phyloP scores from a whole-genome alignment of 2,797 vertebrate species.

The Botia kubotai region DNA sequence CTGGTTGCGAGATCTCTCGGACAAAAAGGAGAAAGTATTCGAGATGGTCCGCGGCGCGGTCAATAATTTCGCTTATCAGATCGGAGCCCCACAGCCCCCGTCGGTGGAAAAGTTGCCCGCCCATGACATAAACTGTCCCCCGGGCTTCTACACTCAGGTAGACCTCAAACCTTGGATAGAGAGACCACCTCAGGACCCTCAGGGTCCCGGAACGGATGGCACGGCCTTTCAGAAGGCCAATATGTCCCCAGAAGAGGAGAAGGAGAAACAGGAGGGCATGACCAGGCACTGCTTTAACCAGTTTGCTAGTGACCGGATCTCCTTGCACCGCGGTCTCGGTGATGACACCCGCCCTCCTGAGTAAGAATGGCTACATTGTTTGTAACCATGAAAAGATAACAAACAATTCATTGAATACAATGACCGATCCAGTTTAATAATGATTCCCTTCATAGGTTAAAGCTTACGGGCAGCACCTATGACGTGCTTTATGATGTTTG shows the following conservation, averaged over 20 bases:
- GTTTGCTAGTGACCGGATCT: constrained; percentile 93
- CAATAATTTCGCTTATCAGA: constrained; percentile 92
- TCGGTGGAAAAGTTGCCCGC: constrained; percentile 57
- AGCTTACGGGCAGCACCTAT: not conserved
- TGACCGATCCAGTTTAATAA: not conserved
- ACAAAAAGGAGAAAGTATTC: constrained; percentile 83
- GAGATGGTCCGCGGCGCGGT: constrained; percentile 87
- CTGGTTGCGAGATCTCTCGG: constrained; percentile 87
- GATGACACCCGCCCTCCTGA: constrained; percentile 90
- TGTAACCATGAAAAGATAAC: constrained; percentile 33
- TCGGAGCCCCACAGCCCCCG: constrained; percentile 80
- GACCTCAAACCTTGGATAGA: constrained; percentile 87
- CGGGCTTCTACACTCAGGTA: constrained; percentile 82
- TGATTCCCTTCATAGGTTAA: constrained; percentile 8
- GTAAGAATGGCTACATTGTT: constrained; percentile 77
- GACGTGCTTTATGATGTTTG: constrained; percentile 6
- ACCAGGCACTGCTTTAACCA: constrained; percentile 96
- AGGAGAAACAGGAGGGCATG: constrained; percentile 88
- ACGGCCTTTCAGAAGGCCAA: constrained; percentile 79
- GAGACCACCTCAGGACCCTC: constrained; percentile 84
- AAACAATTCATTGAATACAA: constrained; percentile 34
- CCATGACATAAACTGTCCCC: constrained; percentile 74
- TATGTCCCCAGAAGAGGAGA: constrained; percentile 81
- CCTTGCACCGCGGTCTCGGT: constrained; percentile 90
- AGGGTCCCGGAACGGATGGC: constrained; percentile 81